These are phyloP conservation scores for Oxyscelio sp. DNA, from an alignment of 2,888 invertebrate species.

Conservation along the genomic window DNA sequence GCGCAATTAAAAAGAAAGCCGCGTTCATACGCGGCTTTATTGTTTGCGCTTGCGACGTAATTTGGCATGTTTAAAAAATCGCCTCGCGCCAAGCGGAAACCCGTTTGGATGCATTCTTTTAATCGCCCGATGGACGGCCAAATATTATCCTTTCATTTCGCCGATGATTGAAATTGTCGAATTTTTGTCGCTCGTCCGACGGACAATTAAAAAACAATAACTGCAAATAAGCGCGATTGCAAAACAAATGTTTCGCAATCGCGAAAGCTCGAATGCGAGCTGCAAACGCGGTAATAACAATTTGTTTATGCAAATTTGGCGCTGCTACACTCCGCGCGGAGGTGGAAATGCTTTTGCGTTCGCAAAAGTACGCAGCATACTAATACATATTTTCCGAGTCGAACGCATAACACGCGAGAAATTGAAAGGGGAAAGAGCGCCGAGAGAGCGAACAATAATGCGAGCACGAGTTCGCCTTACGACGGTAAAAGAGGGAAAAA, in stretches of 20 bases:
- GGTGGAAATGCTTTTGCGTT: slow-evolving; percentile 26
- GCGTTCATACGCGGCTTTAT: no score
- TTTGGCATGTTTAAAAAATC: neutral
- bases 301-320: slow-evolving; percentile 53
- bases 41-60: no score
- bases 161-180: neutral
- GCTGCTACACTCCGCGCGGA: slow-evolving; percentile 27
- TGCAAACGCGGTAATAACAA: slow-evolving; percentile 44
- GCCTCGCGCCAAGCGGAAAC: neutral
- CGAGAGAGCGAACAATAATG: slow-evolving; percentile 47
- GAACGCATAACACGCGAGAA: slow-evolving; percentile 62
- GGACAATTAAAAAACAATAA: slow-evolving; percentile 15
- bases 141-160: slow-evolving; percentile 6
- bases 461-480: slow-evolving; percentile 66
- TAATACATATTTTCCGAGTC: slow-evolving; percentile 66
- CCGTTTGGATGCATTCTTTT: neutral
- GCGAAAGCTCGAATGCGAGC: no score
- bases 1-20: no score
- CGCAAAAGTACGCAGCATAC: slow-evolving; percentile 38
- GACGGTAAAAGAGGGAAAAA: slow-evolving; percentile 34
- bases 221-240: slow-evolving; percentile 6
- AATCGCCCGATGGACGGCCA: neutral
- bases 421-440: neutral
- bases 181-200: neutral
- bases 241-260: slow-evolving; percentile 32